phyloP scores from a whole-genome alignment of 2,113 vertebrate genomes.

The Jacana jacana region DNA sequence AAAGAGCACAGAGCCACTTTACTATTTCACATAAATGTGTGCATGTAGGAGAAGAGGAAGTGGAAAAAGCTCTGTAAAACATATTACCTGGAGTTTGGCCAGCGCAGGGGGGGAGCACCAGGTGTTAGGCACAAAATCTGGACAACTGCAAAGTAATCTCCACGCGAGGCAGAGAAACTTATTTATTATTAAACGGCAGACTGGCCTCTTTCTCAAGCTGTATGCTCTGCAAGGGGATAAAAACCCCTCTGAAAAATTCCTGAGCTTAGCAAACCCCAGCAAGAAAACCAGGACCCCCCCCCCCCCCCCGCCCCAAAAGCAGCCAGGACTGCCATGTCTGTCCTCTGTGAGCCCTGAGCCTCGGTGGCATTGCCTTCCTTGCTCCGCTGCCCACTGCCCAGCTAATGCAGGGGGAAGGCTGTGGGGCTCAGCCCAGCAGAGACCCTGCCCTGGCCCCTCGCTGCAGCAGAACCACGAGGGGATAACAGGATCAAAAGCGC shows the following conservation, averaged over 20 bases:
- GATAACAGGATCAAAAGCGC: slow-evolving; percentile 42
- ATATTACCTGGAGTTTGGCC: not conserved
- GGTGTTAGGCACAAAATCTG: not conserved
- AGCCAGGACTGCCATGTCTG: accelerated
- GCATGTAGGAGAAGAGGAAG: not conserved
- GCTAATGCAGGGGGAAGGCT: not conserved
- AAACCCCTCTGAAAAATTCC: not conserved
- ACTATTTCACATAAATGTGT: not conserved
- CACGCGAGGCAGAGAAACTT: not conserved
- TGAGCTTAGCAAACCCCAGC: not conserved
- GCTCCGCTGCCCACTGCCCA: not conserved
- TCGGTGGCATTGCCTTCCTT: accelerated
- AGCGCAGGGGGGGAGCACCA: accelerated
- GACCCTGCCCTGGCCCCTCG: accelerated
- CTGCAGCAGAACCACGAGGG: not conserved
- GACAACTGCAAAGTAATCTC: not conserved
- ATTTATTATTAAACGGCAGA: not conserved
- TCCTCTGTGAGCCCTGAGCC: not conserved
- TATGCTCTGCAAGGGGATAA: not conserved
- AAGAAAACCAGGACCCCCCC: accelerated
- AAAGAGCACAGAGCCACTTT: not conserved
- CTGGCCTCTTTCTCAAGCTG: not conserved
- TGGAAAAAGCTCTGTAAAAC: not conserved
- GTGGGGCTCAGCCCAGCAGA: not conserved
- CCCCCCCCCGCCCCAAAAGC: no score